phyloP scores from a whole-genome alignment of 2,888 invertebrate genomes.

The Mechanitis mazaeus region DNA sequence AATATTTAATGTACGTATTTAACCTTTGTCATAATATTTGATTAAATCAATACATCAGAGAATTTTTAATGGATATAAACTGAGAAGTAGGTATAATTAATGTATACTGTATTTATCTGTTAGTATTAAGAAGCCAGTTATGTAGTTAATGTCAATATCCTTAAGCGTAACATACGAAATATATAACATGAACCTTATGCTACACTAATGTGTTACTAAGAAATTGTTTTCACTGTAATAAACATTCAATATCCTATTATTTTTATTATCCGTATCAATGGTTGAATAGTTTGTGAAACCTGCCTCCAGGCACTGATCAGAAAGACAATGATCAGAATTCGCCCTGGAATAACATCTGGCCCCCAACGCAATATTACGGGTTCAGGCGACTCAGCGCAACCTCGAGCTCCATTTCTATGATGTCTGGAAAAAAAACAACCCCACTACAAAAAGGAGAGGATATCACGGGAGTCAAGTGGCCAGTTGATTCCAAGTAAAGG shows the following conservation, averaged over 20 bases:
- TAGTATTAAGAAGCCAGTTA: background rate
- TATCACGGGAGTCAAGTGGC: too few relatives aligned
- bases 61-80: too few relatives aligned
- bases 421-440: background rate
- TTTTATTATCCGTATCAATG: background rate
- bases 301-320: constrained; percentile 2
- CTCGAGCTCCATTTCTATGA: background rate
- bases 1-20: too few relatives aligned
- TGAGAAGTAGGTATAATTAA: background rate
- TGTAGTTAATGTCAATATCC: background rate
- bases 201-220: too few relatives aligned
- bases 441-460: background rate
- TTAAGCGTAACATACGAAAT: background rate
- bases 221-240: too few relatives aligned
- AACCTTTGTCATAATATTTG: too few relatives aligned
- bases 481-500: too few relatives aligned
- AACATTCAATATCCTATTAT: too few relatives aligned
- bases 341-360: constrained; percentile 5
- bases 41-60: too few relatives aligned
- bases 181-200: too few relatives aligned
- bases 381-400: too few relatives aligned
- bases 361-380: constrained; percentile 9
- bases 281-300: constrained; percentile 5
- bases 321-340: background rate
- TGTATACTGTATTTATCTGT: background rate